phyloP scores from a whole-genome alignment of 2,113 vertebrate species.

The Trogon melanurus region DNA sequence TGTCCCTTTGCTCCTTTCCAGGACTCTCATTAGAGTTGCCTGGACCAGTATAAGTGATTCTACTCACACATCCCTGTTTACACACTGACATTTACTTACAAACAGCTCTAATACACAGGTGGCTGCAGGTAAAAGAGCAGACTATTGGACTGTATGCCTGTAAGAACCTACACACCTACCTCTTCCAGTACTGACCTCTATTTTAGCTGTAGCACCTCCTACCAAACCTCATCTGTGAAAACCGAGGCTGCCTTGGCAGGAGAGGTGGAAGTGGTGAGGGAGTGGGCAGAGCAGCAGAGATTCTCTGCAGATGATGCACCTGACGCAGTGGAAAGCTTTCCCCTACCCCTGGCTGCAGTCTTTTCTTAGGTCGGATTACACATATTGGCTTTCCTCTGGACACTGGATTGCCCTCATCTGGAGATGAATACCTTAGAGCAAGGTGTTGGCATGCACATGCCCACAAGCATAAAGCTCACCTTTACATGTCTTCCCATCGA shows the following conservation, averaged over 20 bases:
- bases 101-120: background rate
- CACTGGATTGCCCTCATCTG: background rate
- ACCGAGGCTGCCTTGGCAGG: background rate
- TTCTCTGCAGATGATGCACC: background rate
- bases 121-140: background rate
- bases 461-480: conserved; percentile 70
- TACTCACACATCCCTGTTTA: background rate
- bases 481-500: conserved; percentile 96
- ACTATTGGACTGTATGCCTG: background rate
- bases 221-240: background rate
- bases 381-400: background rate
- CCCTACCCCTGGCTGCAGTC: background rate
- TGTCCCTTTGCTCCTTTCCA: background rate
- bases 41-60: background rate
- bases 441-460: accelerated
- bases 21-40: background rate
- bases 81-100: background rate
- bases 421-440: background rate
- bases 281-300: background rate
- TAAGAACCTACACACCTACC: background rate
- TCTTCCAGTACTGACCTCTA: background rate
- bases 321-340: background rate
- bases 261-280: background rate
- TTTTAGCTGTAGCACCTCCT: background rate
- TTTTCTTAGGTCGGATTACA: background rate